A percentile compares a stretch with the other conserved stretches of the same genome.
These are phyloP conservation scores for Cheilosia scutellata DNA, from an alignment of 2,888 invertebrate genomes.

Conservation along the genomic window DNA sequence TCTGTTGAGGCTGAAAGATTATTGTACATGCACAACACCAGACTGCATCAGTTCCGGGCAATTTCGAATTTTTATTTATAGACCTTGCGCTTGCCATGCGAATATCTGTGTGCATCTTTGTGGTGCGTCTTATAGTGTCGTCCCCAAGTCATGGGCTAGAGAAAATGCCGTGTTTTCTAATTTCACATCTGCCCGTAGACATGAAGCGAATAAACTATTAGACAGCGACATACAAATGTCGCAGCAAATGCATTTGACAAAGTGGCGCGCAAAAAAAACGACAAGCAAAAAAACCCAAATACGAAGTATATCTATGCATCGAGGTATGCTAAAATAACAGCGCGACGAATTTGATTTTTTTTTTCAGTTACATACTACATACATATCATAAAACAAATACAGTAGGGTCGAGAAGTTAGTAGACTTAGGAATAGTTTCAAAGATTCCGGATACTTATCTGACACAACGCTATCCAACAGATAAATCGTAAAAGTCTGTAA, in stretches of 20 bases:
- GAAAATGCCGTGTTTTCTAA: constrained; percentile 66
- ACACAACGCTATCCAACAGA: too few relatives aligned
- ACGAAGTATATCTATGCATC: not conserved
- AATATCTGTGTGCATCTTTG: constrained; percentile 40
- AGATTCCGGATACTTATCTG: too few relatives aligned
- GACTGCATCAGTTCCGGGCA: constrained; percentile 69
- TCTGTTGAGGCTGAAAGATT: constrained; percentile 62
- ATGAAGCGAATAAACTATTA: constrained; percentile 73
- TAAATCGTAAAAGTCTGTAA: too few relatives aligned
- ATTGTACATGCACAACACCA: constrained; percentile 51
- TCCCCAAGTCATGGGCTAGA: constrained; percentile 14
- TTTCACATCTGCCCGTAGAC: constrained; percentile 70
- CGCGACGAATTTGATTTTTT: constrained; percentile 51
- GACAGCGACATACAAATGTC: constrained; percentile 64
- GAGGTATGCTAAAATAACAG: constrained; percentile 45
- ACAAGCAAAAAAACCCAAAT: constrained; percentile 48
- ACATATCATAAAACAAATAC: constrained; percentile 7
- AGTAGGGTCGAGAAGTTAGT: constrained; percentile 28
- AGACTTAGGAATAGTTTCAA: not conserved
- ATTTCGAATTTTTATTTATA: constrained; percentile 74
- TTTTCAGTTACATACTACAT: constrained; percentile 51
- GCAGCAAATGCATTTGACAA: constrained; percentile 65
- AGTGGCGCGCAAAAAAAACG: constrained; percentile 55
- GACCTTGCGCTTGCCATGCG: constrained; percentile 43
- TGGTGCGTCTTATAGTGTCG: constrained; percentile 37